Conservation (phyloP, 2,113 vertebrate genomes). For the Tetrao urogallus region DNA sequence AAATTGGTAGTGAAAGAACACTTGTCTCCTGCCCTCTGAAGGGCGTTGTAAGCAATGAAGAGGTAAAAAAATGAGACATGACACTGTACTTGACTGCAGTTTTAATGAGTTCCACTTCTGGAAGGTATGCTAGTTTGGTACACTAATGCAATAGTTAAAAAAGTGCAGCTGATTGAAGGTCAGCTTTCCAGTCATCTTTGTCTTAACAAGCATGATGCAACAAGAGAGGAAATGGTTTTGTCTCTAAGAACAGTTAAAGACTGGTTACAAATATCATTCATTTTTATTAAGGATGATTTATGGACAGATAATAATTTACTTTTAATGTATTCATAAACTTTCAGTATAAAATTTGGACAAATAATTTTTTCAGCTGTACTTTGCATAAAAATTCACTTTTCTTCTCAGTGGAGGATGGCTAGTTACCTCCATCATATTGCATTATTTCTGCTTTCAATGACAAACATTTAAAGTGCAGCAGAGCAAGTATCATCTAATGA, state of each 20-base stretch:
- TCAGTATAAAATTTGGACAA: background rate
- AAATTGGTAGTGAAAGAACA: slow-evolving; percentile 23
- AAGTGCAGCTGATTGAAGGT: background rate
- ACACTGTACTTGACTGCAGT: background rate
- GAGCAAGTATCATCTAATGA: background rate
- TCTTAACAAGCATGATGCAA: background rate
- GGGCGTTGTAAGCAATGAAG: background rate
- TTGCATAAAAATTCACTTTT: background rate
- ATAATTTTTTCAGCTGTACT: background rate
- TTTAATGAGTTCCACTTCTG: slow-evolving; percentile 28
- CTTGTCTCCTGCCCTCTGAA: background rate
- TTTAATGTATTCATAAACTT: background rate
- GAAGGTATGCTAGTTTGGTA: background rate
- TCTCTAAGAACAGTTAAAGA: background rate
- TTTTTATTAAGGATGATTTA: background rate
- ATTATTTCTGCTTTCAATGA: slow-evolving; percentile 2
- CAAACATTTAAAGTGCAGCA: background rate
- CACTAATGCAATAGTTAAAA: background rate
- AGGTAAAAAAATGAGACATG: slow-evolving; percentile 30
- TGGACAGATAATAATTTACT: background rate
- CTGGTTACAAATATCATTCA: background rate
- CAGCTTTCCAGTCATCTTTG: background rate
- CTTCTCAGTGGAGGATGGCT: background rate
- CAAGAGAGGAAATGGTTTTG: background rate
- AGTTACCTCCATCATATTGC: background rate